phyloP scores from a whole-genome alignment of 1,140 invertebrate genomes.

The Ips nitidus region DNA sequence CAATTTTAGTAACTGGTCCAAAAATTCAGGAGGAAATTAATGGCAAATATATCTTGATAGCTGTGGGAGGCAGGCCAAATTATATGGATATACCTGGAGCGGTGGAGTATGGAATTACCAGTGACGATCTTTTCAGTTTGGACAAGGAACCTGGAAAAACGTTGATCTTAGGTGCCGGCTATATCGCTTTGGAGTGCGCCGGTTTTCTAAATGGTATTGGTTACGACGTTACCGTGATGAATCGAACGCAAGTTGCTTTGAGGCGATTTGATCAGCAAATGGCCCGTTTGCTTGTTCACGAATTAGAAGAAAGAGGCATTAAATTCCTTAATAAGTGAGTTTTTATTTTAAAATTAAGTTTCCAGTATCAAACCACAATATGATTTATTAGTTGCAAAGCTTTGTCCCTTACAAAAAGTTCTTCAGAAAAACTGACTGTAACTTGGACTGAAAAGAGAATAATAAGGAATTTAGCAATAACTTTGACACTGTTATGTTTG shows the following conservation, averaged over 20 bases:
- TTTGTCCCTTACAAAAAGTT: slow-evolving; percentile 71
- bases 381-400: slow-evolving; percentile 63
- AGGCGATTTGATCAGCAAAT: slow-evolving; percentile 98
- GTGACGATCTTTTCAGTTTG: slow-evolving; percentile 96
- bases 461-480: slow-evolving; percentile 57
- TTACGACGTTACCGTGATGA: slow-evolving; percentile 79
- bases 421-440: slow-evolving; percentile 65
- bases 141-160: slow-evolving; percentile 89
- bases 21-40: slow-evolving; percentile 74
- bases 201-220: slow-evolving; percentile 90
- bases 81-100: slow-evolving; percentile 88
- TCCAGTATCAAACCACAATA: not conserved
- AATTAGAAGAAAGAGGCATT: slow-evolving; percentile 83
- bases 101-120: slow-evolving; percentile 86
- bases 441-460: slow-evolving; percentile 63
- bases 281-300: slow-evolving; percentile 77
- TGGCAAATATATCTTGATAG: slow-evolving; percentile 83
- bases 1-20: slow-evolving; percentile 62
- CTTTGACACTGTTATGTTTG: slow-evolving; percentile 84
- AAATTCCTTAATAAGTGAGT: slow-evolving; percentile 71
- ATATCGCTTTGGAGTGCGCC: slow-evolving; percentile 93
- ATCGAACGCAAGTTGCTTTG: slow-evolving; percentile 84
- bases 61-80: slow-evolving; percentile 87
- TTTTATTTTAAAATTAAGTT: not conserved
- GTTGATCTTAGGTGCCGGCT: slow-evolving; percentile 90